Conservation (phyloP, 1,140 invertebrate genomes). For the Tyrophagus putrescentiae region DNA sequence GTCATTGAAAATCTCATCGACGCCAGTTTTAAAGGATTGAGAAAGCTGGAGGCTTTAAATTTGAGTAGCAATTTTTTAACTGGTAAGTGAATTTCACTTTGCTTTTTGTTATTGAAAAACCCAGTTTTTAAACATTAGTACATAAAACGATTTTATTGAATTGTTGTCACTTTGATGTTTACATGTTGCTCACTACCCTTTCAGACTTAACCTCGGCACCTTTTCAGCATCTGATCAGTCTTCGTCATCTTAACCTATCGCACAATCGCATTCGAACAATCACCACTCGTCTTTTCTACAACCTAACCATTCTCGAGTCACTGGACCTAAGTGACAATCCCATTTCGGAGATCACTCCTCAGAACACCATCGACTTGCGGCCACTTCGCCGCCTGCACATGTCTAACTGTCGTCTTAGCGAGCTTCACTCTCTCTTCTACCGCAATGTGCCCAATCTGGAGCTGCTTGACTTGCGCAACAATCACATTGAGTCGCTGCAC, state of each 20-base stretch:
- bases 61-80: neutral
- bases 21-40: constrained; percentile 7
- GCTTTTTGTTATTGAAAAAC: neutral
- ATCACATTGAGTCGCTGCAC: constrained; percentile 48
- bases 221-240: constrained; percentile 48
- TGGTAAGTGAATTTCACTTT: neutral
- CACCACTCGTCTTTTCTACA: constrained; percentile 50
- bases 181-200: neutral
- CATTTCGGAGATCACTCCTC: constrained; percentile 52
- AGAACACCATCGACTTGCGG: constrained; percentile 28
- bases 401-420: constrained; percentile 25
- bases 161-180: too few relatives aligned
- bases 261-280: constrained; percentile 52
- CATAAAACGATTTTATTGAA: too few relatives aligned
- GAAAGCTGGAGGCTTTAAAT: neutral
- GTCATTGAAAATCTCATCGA: constrained; percentile 30
- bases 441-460: constrained; percentile 27
- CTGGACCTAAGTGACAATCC: constrained; percentile 59
- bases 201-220: constrained; percentile 46
- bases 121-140: neutral
- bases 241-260: constrained; percentile 49
- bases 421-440: constrained; percentile 29
- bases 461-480: constrained; percentile 37
- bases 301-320: constrained; percentile 46
- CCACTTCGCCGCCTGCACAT: constrained; percentile 50